Conservation (phyloP, 2,888 invertebrate genomes). For the Belgica antarctica region DNA sequence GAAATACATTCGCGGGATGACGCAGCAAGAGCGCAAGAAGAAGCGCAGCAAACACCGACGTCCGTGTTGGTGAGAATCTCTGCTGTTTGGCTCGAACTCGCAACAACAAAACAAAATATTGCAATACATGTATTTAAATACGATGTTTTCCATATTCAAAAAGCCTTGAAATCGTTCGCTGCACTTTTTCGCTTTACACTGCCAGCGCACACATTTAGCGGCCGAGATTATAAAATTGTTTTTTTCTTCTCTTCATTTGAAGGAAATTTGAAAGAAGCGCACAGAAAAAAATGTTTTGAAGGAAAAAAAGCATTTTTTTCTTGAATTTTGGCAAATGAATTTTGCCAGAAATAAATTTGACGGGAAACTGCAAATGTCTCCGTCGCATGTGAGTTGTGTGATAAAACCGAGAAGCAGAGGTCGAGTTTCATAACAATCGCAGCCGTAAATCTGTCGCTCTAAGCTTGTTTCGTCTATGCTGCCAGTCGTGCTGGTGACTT, state of each 20-base stretch:
- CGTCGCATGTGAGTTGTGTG: too few relatives aligned
- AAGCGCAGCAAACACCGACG: not conserved
- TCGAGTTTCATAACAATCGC: too few relatives aligned
- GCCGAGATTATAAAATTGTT: conserved; percentile 35
- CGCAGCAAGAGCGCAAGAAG: not conserved
- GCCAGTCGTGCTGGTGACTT: too few relatives aligned
- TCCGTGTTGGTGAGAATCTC: conserved; percentile 5
- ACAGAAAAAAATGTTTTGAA: conserved; percentile 31
- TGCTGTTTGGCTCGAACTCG: conserved; percentile 8
- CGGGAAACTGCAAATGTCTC: conserved; percentile 41
- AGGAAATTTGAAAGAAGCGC: conserved; percentile 33
- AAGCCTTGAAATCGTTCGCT: conserved; percentile 44
- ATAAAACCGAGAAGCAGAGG: too few relatives aligned
- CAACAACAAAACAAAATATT: conserved; percentile 12
- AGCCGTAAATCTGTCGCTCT: too few relatives aligned
- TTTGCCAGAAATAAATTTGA: conserved; percentile 8
- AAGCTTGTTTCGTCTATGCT: too few relatives aligned
- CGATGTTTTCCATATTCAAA: conserved; percentile 34
- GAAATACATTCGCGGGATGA: not conserved
- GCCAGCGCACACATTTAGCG: conserved; percentile 35
- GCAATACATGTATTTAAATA: conserved; percentile 37
- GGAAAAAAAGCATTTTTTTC: conserved; percentile 7
- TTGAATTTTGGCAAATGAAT: conserved; percentile 27
- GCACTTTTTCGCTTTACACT: conserved; percentile 42
- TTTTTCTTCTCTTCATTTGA: conserved; percentile 22